phyloP scores from a whole-genome alignment of 2,888 invertebrate species.

The Andricus quercusramuli region DNA sequence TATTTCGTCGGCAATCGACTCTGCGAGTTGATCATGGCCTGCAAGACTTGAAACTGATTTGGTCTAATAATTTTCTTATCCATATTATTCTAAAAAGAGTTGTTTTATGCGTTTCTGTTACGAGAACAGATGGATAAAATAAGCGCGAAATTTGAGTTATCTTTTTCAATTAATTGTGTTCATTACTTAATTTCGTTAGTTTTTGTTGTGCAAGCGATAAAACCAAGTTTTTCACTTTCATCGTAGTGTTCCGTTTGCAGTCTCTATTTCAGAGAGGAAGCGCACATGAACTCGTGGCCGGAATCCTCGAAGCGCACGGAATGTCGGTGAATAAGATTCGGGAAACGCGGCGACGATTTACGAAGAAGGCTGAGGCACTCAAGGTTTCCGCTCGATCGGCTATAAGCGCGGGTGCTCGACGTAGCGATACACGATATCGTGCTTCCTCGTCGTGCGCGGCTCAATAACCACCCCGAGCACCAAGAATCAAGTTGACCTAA shows the following conservation, averaged over 20 bases:
- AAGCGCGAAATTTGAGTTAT: neutral
- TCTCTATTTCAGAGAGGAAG: neutral
- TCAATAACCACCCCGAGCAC: conserved; percentile 1
- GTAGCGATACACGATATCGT: conserved; percentile 70
- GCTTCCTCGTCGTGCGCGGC: conserved; percentile 59
- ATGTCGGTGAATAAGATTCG: conserved; percentile 65
- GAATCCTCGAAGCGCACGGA: conserved; percentile 1
- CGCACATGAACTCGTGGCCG: neutral
- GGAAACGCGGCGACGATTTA: conserved; percentile 67
- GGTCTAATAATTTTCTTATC: too few relatives aligned
- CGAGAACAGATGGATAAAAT: neutral
- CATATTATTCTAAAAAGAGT: too few relatives aligned
- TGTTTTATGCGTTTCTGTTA: neutral
- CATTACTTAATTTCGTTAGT: too few relatives aligned
- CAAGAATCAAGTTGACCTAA: conserved; percentile 7
- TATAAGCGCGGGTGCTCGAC: conserved; percentile 69
- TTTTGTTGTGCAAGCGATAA: too few relatives aligned
- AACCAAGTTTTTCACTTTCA: neutral
- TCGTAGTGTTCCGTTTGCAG: neutral
- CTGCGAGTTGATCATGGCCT: too few relatives aligned
- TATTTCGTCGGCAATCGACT: too few relatives aligned
- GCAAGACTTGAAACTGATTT: too few relatives aligned
- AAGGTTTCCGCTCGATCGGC: conserved; percentile 72
- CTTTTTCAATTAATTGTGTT: neutral
- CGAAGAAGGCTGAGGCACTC: conserved; percentile 60